A percentile compares a stretch with the other conserved stretches of the same genome.
Conservation (phyloP, 2,888 invertebrate species). For the Megalurothrips usitatus region DNA sequence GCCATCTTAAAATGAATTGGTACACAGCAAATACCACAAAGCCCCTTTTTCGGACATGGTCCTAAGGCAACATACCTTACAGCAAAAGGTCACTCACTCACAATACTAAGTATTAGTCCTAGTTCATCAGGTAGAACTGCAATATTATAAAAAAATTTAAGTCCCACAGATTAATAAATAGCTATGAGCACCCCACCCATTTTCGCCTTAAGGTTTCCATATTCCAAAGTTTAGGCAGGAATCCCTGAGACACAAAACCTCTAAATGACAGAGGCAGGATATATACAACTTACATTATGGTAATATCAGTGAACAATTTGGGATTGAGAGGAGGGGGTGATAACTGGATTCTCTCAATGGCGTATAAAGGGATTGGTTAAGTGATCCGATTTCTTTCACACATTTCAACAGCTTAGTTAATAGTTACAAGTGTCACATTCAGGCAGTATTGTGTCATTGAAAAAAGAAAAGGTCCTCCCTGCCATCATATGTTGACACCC, state of each 20-base stretch:
- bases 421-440: no score
- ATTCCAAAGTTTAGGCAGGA: neutral
- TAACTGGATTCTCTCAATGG: no score
- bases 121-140: slow-evolving; percentile 20
- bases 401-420: no score
- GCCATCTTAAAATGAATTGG: slow-evolving; percentile 26
- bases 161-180: neutral
- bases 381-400: no score
- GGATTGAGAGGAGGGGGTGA: no score
- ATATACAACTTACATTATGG: neutral
- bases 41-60: neutral
- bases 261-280: neutral
- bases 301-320: neutral
- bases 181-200: neutral
- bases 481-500: no score
- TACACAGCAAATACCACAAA: slow-evolving; percentile 26
- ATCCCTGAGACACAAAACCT: neutral
- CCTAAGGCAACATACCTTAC: slow-evolving; percentile 24
- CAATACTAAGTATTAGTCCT: neutral
- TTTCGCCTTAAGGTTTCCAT: neutral
- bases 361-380: no score
- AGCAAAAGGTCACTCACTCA: slow-evolving; percentile 22
- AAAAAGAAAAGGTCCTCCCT: no score
- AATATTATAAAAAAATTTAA: neutral
- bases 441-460: no score